Base-by-base conservation (phyloP, 2,888 invertebrate species). In the Keiferia lycopersicella region DNA sequence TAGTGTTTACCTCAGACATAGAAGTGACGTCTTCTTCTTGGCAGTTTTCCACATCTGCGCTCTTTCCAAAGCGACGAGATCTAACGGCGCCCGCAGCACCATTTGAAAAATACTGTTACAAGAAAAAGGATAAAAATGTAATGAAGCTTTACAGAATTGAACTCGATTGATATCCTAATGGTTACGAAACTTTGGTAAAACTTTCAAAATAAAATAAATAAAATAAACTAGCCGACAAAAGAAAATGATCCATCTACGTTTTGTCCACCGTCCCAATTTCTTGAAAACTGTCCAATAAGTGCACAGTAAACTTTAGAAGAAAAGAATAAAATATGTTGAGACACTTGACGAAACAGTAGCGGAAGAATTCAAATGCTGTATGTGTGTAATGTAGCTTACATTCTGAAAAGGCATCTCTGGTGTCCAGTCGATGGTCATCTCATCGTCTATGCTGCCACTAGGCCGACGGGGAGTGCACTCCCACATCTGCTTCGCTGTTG, bases 381-480 rank as follows among this genome's bases (percentile, higher is more conserved):
- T n/a, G n/a, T n/a, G 6, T n/a, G 2, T 3, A 41, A 41, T 10
- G 18, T 56, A 6, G 59, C 91, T 87, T 91, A 97, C 97, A 87
- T 97, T 97, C 90, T 96, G 96, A 81, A 98, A 98, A 0, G 97
- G 98, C 83, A 97, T 96, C 90, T 98, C 98, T 0, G 98, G 97
- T 22, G 95, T 97, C 97, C 97, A 98, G 75, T 97, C 96, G 0
- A 95, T 94, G 0, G 95, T 95, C 65, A 94, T 94, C 73, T 96
- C 96, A 50, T 97, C 97, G 30, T 97, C 96, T 0, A 94, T 92
- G 64, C 93, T 93, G 73, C 92, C 91, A 73, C 92, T 93, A 1
- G 90, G 83, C 14, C 86, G 72, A 20, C 89, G 82, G 0, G 76
- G 71, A 0, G 72, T 67, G 0, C 72, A 61, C 22, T 81, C 84